Evolutionary conservation across 2,888 invertebrate genomes (phyloP).

Genomic region (Chrysolina americana): DNA sequence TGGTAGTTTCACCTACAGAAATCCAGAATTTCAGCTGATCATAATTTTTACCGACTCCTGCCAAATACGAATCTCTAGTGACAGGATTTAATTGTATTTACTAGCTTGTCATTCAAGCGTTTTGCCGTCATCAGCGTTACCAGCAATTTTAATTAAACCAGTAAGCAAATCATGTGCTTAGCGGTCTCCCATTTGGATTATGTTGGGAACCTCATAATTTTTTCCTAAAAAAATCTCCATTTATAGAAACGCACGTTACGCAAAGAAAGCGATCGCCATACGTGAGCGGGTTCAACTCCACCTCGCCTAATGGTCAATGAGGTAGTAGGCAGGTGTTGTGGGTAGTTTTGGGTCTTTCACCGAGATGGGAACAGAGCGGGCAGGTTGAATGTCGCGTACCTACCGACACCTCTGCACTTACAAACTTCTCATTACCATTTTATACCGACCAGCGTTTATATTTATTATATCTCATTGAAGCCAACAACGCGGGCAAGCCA

Average conservation of each 20-base stretch:
- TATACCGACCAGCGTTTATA: slow-evolving; percentile 31
- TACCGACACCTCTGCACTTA: slow-evolving; percentile 58
- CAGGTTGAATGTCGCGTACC: slow-evolving; percentile 60
- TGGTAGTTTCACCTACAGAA: no score
- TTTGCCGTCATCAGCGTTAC: no score
- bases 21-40: no score
- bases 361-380: slow-evolving; percentile 54
- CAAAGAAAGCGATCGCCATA: slow-evolving; percentile 28
- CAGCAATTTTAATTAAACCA: no score
- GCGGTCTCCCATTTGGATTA: neutral
- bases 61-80: no score
- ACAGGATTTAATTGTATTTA: no score
- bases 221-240: neutral
- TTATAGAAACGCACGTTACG: slow-evolving; percentile 32
- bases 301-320: slow-evolving; percentile 23
- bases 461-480: slow-evolving; percentile 22
- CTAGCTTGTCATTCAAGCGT: no score
- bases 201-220: neutral
- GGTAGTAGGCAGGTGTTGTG: slow-evolving; percentile 54
- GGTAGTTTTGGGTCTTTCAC: slow-evolving; percentile 61
- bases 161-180: no score
- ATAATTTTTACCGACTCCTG: no score
- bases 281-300: slow-evolving; percentile 15
- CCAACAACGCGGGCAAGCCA: neutral
- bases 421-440: slow-evolving; percentile 54